Conservation (phyloP, 2,113 vertebrate genomes). For the Ranitomeya variabilis region DNA sequence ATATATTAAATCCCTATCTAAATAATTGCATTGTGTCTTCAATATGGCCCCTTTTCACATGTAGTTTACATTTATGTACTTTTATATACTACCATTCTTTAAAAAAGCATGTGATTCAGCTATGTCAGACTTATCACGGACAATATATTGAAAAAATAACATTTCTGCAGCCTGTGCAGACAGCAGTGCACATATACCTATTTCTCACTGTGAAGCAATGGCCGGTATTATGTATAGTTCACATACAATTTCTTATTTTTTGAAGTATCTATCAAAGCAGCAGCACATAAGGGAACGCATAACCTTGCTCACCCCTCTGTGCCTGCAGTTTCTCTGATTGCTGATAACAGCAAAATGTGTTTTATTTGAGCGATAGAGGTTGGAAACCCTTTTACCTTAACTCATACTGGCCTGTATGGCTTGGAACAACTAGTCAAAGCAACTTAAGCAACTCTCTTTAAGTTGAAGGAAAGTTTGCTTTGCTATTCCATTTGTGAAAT, state of each 20-base stretch:
- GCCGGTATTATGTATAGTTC: slow-evolving; percentile 32
- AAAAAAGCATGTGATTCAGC: not conserved
- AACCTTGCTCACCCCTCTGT: slow-evolving; percentile 34
- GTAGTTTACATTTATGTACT: not conserved
- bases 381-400: slow-evolving; percentile 24
- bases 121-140: not conserved
- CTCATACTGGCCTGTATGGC: not conserved
- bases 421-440: slow-evolving; percentile 29
- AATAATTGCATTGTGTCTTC: not conserved
- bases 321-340: slow-evolving; percentile 35
- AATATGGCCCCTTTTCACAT: not conserved
- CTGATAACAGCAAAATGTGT: slow-evolving; percentile 39
- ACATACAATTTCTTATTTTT: slow-evolving; percentile 46
- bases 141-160: not conserved
- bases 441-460: not conserved
- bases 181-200: not conserved
- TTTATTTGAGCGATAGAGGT: slow-evolving; percentile 15
- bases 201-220: not conserved
- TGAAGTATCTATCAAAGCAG: slow-evolving; percentile 49
- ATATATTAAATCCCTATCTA: not conserved
- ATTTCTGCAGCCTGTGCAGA: not conserved
- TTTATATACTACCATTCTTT: not conserved
- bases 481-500: slow-evolving; percentile 2
- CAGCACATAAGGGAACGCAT: slow-evolving; percentile 13
- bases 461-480: slow-evolving; percentile 1